A percentile compares a stretch with the other conserved stretches of the same genome.
Evolutionary conservation across 2,888 invertebrate genomes (phyloP).

Genomic region (Zelleria hepariella): DNA sequence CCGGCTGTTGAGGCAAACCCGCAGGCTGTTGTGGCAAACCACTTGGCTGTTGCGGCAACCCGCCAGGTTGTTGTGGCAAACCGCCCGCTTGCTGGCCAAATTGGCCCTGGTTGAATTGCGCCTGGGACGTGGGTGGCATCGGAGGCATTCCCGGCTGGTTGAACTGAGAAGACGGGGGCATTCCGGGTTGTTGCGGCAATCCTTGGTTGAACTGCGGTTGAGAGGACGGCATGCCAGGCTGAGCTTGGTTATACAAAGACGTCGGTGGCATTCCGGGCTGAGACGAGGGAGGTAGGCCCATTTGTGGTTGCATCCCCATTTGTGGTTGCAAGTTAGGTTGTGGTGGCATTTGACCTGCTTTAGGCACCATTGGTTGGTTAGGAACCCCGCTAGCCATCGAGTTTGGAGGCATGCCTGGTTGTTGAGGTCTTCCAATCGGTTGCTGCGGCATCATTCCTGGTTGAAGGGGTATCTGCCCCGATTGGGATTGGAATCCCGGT

Average conservation of each 20-base stretch:
- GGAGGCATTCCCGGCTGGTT: conserved; percentile 15
- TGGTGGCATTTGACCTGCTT: conserved; percentile 23
- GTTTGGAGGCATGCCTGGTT: conserved; percentile 13
- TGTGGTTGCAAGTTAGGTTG: conserved; percentile 29
- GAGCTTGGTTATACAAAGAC: conserved; percentile 11
- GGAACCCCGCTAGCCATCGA: no score
- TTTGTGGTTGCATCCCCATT: conserved; percentile 15
- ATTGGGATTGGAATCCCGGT: conserved; percentile 1
- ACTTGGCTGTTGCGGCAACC: conserved; percentile 16
- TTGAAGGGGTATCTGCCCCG: not conserved
- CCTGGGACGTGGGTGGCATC: conserved; percentile 14
- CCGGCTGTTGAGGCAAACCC: conserved; percentile 11
- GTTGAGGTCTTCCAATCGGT: conserved; percentile 10
- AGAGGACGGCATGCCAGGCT: conserved; percentile 6
- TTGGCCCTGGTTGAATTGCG: not conserved
- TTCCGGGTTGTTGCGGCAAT: conserved; percentile 18
- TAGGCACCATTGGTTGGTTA: conserved; percentile 11
- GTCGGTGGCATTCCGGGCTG: conserved; percentile 10
- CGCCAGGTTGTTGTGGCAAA: not conserved
- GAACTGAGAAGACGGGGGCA: conserved; percentile 6
- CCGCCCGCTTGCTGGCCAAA: not conserved
- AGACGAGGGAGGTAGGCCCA: conserved; percentile 7
- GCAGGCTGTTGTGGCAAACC: conserved; percentile 11
- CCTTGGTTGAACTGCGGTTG: conserved; percentile 1
- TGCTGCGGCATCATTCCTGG: not conserved